phyloP scores from a whole-genome alignment of 2,113 vertebrate genomes.

The Psophia crepitans region DNA sequence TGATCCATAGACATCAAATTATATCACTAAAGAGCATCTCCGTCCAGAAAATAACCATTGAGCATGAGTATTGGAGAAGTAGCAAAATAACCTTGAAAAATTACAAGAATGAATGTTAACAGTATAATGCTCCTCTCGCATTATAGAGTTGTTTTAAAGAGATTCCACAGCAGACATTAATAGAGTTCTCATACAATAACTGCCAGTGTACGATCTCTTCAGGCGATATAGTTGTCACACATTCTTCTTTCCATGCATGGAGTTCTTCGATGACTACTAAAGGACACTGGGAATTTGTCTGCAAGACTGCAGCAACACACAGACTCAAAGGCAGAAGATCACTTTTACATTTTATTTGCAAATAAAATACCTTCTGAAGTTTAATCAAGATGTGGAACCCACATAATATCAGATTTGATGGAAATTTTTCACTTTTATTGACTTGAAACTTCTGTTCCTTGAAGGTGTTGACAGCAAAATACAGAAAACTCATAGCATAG shows the following conservation, averaged over 20 bases:
- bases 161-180: background rate
- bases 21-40: background rate
- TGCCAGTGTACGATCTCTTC: background rate
- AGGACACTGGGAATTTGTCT: background rate
- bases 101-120: background rate
- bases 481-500: background rate
- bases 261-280: background rate
- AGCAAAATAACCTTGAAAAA: background rate
- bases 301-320: background rate
- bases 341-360: background rate
- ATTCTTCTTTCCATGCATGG: background rate
- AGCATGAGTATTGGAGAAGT: rapidly evolving
- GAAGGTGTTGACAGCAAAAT: background rate
- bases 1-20: background rate
- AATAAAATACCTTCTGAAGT: background rate
- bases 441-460: background rate
- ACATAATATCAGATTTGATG: background rate
- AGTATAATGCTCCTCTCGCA: rapidly evolving
- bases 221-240: background rate
- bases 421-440: background rate
- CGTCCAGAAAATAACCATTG: background rate
- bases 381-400: background rate
- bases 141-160: background rate
- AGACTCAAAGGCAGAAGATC: background rate
- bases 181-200: background rate